These are phyloP conservation scores for Triplophysa tibetana DNA, from an alignment of 2,113 vertebrate genomes.

Conservation along the genomic window DNA sequence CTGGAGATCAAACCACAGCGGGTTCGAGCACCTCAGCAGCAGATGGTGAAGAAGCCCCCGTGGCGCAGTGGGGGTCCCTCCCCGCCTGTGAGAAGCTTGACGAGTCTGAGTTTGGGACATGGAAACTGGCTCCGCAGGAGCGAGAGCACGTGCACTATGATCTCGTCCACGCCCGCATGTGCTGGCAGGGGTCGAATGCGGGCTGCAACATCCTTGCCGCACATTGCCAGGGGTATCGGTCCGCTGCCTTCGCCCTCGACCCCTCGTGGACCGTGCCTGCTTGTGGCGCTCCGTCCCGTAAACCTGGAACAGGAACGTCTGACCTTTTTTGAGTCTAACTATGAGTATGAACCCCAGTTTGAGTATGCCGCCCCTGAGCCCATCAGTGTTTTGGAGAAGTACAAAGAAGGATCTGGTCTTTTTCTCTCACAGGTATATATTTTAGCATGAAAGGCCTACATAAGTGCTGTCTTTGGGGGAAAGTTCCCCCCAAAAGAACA, in stretches of 20 bases:
- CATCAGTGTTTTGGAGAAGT: constrained; percentile 84
- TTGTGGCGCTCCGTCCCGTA: constrained; percentile 86
- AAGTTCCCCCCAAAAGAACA: too few species aligned
- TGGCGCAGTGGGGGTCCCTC: constrained; percentile 71
- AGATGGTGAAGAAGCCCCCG: constrained; percentile 65
- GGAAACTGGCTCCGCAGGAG: constrained; percentile 78
- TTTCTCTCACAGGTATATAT: constrained; percentile 86
- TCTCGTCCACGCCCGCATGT: constrained; percentile 51
- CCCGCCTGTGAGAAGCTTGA: constrained; percentile 68
- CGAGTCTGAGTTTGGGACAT: constrained; percentile 66
- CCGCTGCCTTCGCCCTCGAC: constrained; percentile 38
- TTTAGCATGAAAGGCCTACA: background rate
- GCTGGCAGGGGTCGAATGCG: constrained; percentile 68
- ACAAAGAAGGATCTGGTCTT: constrained; percentile 84
- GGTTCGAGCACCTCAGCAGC: constrained; percentile 34
- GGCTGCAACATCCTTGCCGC: constrained; percentile 85
- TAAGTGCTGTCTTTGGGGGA: too few species aligned
- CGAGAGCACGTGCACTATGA: constrained; percentile 77
- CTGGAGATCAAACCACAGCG: constrained; percentile 62
- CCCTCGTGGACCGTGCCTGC: constrained; percentile 77
- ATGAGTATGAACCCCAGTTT: constrained; percentile 91
- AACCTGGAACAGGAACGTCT: constrained; percentile 86
- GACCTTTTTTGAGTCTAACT: constrained; percentile 85
- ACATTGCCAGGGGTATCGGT: constrained; percentile 74
- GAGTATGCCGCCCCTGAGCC: constrained; percentile 84